Evolutionary conservation across 2,797 vertebrate species (phyloP), one percentile per base, ranked within the genome.

Genomic region (Steatocranus sp.): DNA sequence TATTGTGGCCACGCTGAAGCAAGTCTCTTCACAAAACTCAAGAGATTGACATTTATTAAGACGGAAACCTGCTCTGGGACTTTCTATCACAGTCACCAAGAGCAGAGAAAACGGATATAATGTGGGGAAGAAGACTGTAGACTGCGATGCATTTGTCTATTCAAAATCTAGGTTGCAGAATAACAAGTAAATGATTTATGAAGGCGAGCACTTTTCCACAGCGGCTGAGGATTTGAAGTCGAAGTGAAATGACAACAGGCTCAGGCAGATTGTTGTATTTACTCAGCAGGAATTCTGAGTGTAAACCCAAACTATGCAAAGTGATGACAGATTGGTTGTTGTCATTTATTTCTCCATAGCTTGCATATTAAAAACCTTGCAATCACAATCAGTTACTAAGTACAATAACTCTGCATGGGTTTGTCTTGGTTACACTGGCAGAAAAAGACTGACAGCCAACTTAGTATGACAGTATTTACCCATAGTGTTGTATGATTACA

Each of bases 171-270:
- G 89, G 90, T 87, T 91, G 89, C 90, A 90, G 89, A 90, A 90
- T 86, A 93, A 91, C 87, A 87, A 91, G 91, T 92, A 87, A 93
- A 92, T 94, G 92, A 94, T 94, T 94, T 89, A 94, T 94, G 92
- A 91, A 87, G 7, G 32, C 2, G 75, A 92, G 89, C 79, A 81
- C 84, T 85, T 89, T 90, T 79, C 82, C 80, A 78, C 77, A 76
- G 81, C 23, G 3, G 73, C 83, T 4, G 76, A 89, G 85, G 89
- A 87, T 86, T 89, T 89, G 91, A 91, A 86, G 88, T 78, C 70
- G 80, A 89, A 91, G 88, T 73, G 84, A 90, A 88, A 86, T 85
- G 89, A 94, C 90, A 89, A 85, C 85, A 32, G 81, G 83, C 88
- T 85, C 49, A 20, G 84, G 77, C 87, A 81, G 87, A 87, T 88